Base-by-base conservation (phyloP, 2,113 vertebrate genomes). In the Sorex araneus region DNA sequence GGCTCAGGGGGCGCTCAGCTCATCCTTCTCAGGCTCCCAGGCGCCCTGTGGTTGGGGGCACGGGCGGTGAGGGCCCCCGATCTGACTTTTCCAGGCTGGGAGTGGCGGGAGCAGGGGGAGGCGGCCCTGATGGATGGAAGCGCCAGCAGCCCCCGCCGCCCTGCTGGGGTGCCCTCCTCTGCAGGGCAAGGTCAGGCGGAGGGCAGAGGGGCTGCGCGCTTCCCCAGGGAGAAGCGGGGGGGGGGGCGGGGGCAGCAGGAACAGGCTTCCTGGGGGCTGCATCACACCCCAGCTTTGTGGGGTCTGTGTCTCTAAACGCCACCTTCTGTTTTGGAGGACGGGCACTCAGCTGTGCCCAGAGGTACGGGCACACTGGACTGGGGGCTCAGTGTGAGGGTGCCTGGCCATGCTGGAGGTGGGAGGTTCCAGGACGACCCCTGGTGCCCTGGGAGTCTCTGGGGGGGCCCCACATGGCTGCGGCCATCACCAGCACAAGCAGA, bases 81-180 rank as follows among this genome's bases (percentile, higher is more conserved):
- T 50, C 32, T 45, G 81, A 92, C 27, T 6, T 36, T 57, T 71
- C 5, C 32, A 69, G 54, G 73, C 32, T 8, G 23, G 25, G 50
- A 40, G 57, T 36, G 43, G 34, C 7, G 8, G 71, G 67, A 2
- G 9, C 18, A 3, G 54, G 13, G 67, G 0, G 36, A 69, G 28
- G 85, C n/a, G 40, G 30, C 19, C 45, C 95, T 97, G 95, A 96
- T 89, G 85, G 93, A 97, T 96, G 92, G 74, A 66, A 19, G 34
- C 80, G 93, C 94, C 95, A 91, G 95, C 75, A 43, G 84, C 47
- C 70, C 79, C 11, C 92, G 92, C 73, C 0, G 0, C 77, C 82
- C 93, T 84, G 92, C 84, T 95, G 95, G 30, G 93, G 75, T 70
- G 60, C 91, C 43, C 12, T 47, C n/a, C 54, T 91, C 27, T 67